phyloP scores from a whole-genome alignment of 2,888 invertebrate genomes.

The Metalampra italica region DNA sequence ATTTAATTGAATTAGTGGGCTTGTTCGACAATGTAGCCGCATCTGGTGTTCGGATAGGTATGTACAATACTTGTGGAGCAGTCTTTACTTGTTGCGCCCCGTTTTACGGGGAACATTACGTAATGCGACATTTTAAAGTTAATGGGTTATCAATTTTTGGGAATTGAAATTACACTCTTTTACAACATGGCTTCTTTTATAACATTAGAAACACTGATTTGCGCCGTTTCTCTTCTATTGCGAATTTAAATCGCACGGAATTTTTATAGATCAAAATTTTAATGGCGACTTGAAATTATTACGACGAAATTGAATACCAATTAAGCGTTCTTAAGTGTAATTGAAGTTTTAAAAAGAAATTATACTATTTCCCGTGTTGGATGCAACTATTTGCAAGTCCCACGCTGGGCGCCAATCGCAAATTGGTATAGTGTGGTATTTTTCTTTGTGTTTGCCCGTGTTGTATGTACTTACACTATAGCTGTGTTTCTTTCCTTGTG shows the following conservation, averaged over 20 bases:
- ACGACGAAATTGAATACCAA: no score
- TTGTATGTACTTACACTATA: no score
- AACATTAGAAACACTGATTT: no score
- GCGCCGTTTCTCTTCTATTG: no score
- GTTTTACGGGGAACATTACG: slow-evolving; percentile 49
- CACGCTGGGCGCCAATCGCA: background rate
- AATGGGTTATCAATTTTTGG: slow-evolving; percentile 13
- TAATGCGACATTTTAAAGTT: slow-evolving; percentile 49
- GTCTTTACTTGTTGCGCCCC: slow-evolving; percentile 67
- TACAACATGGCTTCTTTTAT: background rate
- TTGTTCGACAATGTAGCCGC: slow-evolving; percentile 55
- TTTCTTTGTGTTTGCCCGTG: no score
- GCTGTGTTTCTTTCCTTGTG: no score
- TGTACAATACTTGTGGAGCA: slow-evolving; percentile 43
- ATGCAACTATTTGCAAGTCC: background rate
- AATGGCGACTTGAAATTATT: no score
- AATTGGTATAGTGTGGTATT: no score
- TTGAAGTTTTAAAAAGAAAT: no score
- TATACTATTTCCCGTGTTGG: background rate
- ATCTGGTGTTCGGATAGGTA: slow-evolving; percentile 35
- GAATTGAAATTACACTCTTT: background rate
- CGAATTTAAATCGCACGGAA: no score
- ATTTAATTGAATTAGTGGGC: slow-evolving; percentile 39
- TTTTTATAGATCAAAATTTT: no score
- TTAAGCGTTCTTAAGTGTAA: no score